Evolutionary conservation across 2,113 vertebrate genomes (phyloP), one percentile per base, ranked within the genome.

Genomic region (Hepsetus odoe): DNA sequence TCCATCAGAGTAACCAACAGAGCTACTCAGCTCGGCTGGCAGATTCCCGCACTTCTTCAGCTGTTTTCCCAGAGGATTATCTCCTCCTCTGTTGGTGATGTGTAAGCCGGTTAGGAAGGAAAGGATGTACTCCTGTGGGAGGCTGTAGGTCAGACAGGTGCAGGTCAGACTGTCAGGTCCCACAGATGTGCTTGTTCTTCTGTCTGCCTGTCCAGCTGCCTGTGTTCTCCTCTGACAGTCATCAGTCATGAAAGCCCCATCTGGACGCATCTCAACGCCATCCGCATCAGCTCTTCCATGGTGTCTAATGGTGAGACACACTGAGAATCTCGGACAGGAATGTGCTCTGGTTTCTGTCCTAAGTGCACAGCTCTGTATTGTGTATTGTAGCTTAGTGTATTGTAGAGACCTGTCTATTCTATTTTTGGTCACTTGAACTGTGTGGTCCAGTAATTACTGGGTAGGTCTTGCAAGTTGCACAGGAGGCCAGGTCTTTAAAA

Each of bases 141-240:
- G 26, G 12, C 65, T 58, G 22, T 2, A 5, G 35, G 22, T 68
- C 74, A 76, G 14, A 42, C 18, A 22, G 51, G 33, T 42, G 44
- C 42, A 55, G 51, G 51, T 55, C 51, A 55, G 51, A 59, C 8
- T n/a, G 35, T 44, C 26, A 2, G 38, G 6, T 53, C 35, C 8
- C 24, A 77, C 75, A 68, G 51, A 44, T 77, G 62, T 42, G 38
- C 56, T 53, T 32, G 64, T 68, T 32, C 46, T 24, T 55, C 75
- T 59, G 51, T 59, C 64, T 24, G 22, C 2, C 24, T 42, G 24
- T 56, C 62, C 22, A 1, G 40, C 53, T 62, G 10, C 56, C 44
- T 65, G 73, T 44, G 62, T 30, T 49, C 72, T 35, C 46, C 42
- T 59, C 16, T 75, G 73, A 75, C 61, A 75, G 59, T n/a, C n/a